Conservation (phyloP, 2,888 invertebrate genomes). For the Scaptomyza cyrtandrae region DNA sequence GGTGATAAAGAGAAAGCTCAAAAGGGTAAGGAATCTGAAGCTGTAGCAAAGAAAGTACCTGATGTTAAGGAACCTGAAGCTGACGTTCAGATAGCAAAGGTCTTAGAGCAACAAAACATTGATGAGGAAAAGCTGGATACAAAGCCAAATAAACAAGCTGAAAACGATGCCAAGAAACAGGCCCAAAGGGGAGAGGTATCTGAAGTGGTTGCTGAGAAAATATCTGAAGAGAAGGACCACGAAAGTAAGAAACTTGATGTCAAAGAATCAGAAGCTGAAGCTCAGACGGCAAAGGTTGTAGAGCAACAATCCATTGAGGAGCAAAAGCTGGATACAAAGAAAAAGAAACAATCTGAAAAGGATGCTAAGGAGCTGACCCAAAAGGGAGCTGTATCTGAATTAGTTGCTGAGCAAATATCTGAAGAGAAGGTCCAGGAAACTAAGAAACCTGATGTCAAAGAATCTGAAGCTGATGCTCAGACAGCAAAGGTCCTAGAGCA, state of each 20-base stretch:
- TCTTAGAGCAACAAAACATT: constrained; percentile 5
- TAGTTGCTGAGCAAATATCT: neutral
- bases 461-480: neutral
- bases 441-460: neutral
- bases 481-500: neutral
- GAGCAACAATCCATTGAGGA: neutral
- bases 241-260: neutral
- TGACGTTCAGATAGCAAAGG: neutral
- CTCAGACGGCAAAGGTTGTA: neutral
- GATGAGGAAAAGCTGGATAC: constrained; percentile 27
- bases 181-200: neutral
- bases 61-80: neutral
- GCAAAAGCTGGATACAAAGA: neutral
- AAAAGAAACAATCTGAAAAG: neutral
- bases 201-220: neutral
- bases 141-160: neutral
- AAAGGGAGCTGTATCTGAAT: neutral
- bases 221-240: neutral
- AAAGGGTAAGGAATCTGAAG: neutral
- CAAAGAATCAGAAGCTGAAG: neutral
- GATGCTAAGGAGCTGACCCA: neutral
- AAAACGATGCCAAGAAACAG: neutral
- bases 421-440: neutral
- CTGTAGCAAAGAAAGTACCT: neutral
- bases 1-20: neutral